Evolutionary conservation across 2,888 invertebrate genomes (phyloP).

Genomic region (Idaea dimidiata): DNA sequence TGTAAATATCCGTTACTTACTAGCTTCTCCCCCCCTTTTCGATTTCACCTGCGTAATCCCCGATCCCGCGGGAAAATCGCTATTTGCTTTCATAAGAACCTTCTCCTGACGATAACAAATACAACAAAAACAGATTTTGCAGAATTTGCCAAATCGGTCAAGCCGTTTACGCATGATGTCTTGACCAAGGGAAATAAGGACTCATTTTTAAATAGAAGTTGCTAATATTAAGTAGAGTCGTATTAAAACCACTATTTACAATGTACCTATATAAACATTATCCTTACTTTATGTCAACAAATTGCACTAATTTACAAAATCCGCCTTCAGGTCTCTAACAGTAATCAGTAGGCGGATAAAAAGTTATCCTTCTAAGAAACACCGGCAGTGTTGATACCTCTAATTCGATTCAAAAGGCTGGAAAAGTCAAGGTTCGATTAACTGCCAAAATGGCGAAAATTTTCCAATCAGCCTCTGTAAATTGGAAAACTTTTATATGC

Average conservation of each 20-base stretch:
- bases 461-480: constrained; percentile 79
- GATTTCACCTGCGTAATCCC: too few species aligned
- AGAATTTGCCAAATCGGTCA: too few species aligned
- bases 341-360: constrained; percentile 2
- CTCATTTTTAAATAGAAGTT: not conserved
- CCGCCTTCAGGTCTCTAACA: not conserved
- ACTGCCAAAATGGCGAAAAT: constrained; percentile 77
- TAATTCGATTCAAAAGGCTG: constrained; percentile 63
- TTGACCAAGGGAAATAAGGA: too few species aligned
- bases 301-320: not conserved
- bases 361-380: constrained; percentile 14
- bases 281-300: not conserved
- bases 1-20: too few species aligned
- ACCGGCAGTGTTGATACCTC: constrained; percentile 44
- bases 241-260: not conserved
- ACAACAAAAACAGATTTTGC: too few species aligned
- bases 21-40: too few species aligned
- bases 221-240: not conserved
- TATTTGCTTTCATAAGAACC: too few species aligned
- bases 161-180: too few species aligned
- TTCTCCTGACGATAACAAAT: too few species aligned
- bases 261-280: not conserved
- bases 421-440: constrained; percentile 74
- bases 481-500: constrained; percentile 81
- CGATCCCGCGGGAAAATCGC: too few species aligned